Evolutionary conservation across 2,888 invertebrate genomes (phyloP).

Genomic region (Apamea sordens): DNA sequence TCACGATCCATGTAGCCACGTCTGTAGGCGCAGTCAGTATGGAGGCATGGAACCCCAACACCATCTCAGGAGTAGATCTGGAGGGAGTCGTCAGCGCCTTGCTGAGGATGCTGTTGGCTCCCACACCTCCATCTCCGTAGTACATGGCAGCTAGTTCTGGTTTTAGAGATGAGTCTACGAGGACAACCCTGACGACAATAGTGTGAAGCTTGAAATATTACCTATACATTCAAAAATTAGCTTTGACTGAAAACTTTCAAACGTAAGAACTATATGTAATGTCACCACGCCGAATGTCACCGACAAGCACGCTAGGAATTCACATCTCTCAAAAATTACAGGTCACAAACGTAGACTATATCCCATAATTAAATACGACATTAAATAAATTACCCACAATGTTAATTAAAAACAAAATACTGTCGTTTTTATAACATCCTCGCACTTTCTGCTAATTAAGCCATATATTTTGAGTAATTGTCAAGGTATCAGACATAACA

Average conservation of each 20-base stretch:
- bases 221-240: too few species aligned
- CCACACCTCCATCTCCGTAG: conserved; percentile 79
- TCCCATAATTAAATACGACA: not conserved
- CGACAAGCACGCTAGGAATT: not conserved
- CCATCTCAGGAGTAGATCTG: conserved; percentile 76
- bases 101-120: conserved; percentile 82
- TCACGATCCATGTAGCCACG: conserved; percentile 82
- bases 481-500: not conserved
- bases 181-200: conserved; percentile 77
- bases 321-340: conserved; percentile 2
- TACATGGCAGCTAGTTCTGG: conserved; percentile 76
- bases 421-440: too few species aligned
- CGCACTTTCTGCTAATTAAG: conserved; percentile 5
- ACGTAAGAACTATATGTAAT: not conserved
- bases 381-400: too few species aligned
- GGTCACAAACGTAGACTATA: not conserved
- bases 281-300: not conserved
- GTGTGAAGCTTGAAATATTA: not conserved
- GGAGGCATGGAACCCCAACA: conserved; percentile 76
- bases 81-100: conserved; percentile 72
- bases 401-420: not conserved
- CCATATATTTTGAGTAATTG: conserved; percentile 1
- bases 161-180: conserved; percentile 78
- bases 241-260: not conserved
- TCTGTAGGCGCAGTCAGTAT: conserved; percentile 79